These are phyloP conservation scores for Globodera ellingtonae DNA, from an alignment of 1,140 invertebrate species.

Conservation along the genomic window DNA sequence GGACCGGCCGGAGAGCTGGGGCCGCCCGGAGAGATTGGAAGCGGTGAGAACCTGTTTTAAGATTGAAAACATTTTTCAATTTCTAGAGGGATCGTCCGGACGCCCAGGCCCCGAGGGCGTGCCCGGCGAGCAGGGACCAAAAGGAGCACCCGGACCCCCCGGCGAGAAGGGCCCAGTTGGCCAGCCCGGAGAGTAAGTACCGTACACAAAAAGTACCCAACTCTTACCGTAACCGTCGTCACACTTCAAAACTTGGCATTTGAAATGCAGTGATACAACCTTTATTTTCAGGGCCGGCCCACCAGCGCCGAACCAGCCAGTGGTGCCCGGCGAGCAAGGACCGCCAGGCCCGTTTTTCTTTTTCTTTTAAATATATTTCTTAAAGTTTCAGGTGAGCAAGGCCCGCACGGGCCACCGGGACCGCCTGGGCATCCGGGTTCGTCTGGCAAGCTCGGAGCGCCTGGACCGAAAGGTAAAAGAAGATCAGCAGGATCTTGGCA, in stretches of 20 bases:
- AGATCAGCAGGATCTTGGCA: constrained; percentile 12
- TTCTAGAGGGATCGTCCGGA: constrained; percentile 35
- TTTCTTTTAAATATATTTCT: constrained; percentile 39
- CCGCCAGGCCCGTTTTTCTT: constrained; percentile 27
- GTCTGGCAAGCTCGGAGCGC: constrained; percentile 16
- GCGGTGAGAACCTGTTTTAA: background rate
- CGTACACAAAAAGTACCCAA: too few relatives aligned
- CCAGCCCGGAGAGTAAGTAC: background rate
- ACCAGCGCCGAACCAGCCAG: background rate
- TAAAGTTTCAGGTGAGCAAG: constrained; percentile 30
- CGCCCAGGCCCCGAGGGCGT: constrained; percentile 26
- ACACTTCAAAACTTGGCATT: background rate
- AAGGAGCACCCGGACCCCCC: background rate
- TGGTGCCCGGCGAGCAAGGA: constrained; percentile 37
- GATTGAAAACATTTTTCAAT: background rate
- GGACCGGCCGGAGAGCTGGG: constrained; percentile 26
- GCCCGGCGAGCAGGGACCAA: constrained; percentile 3
- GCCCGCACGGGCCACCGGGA: constrained; percentile 43
- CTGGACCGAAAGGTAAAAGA: constrained; percentile 23
- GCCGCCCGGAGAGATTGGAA: constrained; percentile 42
- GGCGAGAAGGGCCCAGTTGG: constrained; percentile 2
- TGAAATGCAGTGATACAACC: background rate
- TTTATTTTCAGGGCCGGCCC: background rate
- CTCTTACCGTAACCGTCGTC: background rate
- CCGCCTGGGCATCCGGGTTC: constrained; percentile 41